Evolutionary conservation across 2,797 vertebrate genomes (phyloP).

Genomic region (Spheniscus humboldti): DNA sequence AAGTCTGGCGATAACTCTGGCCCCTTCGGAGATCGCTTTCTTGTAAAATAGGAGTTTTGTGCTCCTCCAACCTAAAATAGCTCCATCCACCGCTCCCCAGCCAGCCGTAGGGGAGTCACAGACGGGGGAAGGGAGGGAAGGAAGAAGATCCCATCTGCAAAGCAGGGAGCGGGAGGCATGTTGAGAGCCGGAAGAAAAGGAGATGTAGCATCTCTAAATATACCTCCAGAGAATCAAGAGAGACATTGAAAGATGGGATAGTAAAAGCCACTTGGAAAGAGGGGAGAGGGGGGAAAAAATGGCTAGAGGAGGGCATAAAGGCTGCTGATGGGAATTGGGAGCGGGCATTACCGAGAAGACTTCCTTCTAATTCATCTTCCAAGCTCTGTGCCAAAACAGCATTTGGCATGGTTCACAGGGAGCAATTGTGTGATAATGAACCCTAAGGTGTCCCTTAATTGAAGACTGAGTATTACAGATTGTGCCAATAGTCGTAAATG

Average conservation of each 20-base stretch:
- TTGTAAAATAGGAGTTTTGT: background rate
- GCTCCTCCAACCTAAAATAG: background rate
- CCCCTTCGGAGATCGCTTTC: background rate
- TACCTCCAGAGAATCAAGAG: slow-evolving; percentile 79
- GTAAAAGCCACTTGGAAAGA: slow-evolving; percentile 74
- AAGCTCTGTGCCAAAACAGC: slow-evolving; percentile 86
- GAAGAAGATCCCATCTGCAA: slow-evolving; percentile 66
- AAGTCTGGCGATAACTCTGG: fast-evolving
- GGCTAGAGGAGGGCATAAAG: slow-evolving; percentile 65
- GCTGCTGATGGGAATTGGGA: slow-evolving; percentile 80
- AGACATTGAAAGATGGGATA: slow-evolving; percentile 74
- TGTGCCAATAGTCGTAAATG: slow-evolving; percentile 85
- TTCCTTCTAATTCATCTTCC: slow-evolving; percentile 86
- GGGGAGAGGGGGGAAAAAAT: slow-evolving; percentile 57
- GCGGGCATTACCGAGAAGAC: slow-evolving; percentile 81
- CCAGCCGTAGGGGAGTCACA: background rate
- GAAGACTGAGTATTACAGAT: slow-evolving; percentile 83
- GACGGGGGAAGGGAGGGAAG: slow-evolving; percentile 7
- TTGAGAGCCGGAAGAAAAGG: slow-evolving; percentile 76
- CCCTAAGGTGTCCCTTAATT: slow-evolving; percentile 90
- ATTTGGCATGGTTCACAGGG: slow-evolving; percentile 88
- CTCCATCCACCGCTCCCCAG: background rate
- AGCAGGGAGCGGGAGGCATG: slow-evolving; percentile 16
- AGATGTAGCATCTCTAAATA: slow-evolving; percentile 74
- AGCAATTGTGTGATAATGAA: slow-evolving; percentile 87